Percentiles rank a stretch among this genome's conserved stretches.
Conservation (phyloP, 1,140 invertebrate genomes). For the Batillaria attramentaria region DNA sequence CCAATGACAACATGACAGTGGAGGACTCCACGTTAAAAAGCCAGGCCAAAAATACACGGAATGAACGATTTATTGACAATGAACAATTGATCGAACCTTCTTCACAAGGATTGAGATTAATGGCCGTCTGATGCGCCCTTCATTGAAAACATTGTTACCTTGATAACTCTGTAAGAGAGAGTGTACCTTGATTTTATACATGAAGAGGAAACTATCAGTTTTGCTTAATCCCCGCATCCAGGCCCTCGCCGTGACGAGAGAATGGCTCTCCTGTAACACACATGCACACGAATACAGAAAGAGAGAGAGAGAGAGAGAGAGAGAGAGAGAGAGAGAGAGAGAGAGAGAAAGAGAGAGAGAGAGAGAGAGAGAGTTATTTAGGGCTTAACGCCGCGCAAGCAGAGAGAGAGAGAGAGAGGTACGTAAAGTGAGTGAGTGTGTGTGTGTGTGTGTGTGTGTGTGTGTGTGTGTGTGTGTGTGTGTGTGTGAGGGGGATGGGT, state of each 20-base stretch:
- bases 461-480: neutral
- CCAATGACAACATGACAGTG: too few species aligned
- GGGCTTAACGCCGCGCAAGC: neutral
- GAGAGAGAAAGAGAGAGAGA: neutral
- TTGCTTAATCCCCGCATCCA: slow-evolving; percentile 50
- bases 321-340: neutral
- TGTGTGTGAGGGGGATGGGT: neutral
- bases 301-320: neutral
- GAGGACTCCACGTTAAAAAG: too few species aligned
- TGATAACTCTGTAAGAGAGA: neutral
- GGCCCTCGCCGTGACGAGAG: slow-evolving; percentile 16
- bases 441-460: slow-evolving; percentile 2
- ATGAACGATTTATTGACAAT: too few species aligned
- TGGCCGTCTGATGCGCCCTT: neutral
- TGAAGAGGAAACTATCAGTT: slow-evolving; percentile 52
- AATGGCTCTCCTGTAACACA: slow-evolving; percentile 48
- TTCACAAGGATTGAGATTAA: too few species aligned
- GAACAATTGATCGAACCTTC: too few species aligned
- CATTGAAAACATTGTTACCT: neutral
- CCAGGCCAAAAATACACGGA: too few species aligned
- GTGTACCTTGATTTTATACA: too few species aligned
- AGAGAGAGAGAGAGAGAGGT: neutral
- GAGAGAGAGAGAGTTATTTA: neutral
- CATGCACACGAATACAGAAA: neutral
- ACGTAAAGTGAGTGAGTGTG: neutral